phyloP scores from a whole-genome alignment of 2,888 invertebrate genomes.

The Chouioia cunea region DNA sequence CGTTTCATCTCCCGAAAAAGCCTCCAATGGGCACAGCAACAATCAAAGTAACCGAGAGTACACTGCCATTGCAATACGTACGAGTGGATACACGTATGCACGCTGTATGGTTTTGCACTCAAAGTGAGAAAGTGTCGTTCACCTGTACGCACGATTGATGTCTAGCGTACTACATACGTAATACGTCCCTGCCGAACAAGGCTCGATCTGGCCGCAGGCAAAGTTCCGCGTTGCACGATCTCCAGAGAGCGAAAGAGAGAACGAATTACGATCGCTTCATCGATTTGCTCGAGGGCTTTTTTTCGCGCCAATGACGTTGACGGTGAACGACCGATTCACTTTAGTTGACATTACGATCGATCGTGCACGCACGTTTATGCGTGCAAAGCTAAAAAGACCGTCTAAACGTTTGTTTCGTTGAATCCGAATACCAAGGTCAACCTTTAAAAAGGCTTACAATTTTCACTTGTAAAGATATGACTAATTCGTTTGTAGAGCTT shows the following conservation, averaged over 20 bases:
- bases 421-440: too few relatives aligned
- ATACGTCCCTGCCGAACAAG: background rate
- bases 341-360: too few relatives aligned
- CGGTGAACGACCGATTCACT: too few relatives aligned
- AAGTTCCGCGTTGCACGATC: constrained; percentile 7
- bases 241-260: background rate
- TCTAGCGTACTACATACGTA: background rate
- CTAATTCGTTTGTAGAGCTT: background rate
- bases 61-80: too few relatives aligned
- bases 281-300: background rate
- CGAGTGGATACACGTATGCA: background rate
- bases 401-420: too few relatives aligned
- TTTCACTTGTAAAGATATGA: background rate
- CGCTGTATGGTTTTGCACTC: background rate
- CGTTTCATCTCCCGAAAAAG: constrained; percentile 3
- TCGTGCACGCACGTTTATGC: too few relatives aligned
- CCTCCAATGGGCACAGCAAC: background rate
- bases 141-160: background rate
- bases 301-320: background rate
- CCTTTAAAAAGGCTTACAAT: too few relatives aligned
- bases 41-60: too few relatives aligned
- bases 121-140: constrained; percentile 11
- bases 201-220: background rate
- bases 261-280: background rate
- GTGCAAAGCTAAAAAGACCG: too few relatives aligned